Evolutionary conservation across 2,113 vertebrate species (phyloP), one percentile per base, ranked within the genome.

Genomic region (Poecilia latipinna): DNA sequence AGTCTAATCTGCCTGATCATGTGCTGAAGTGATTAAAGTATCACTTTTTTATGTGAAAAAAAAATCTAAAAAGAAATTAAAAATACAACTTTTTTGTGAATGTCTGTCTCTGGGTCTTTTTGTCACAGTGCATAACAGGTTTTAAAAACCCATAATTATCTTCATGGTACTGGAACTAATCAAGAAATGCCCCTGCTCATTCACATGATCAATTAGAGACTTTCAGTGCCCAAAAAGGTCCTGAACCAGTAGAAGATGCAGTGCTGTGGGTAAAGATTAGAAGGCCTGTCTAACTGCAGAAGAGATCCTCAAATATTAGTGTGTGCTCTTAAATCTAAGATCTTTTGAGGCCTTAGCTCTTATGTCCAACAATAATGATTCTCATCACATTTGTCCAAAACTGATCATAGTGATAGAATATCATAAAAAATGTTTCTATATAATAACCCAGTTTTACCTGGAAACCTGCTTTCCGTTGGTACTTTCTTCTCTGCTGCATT

Each of bases 401-500:
- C 70, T 32, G 39, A 31, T 10, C 11, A n/a, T 44, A n/a, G 2
- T 31, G 22, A 65, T 24, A 11, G 24, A 22, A 37, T 0, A 8
- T 19, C 13, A 8, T 15, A 37, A 1, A 65, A 26, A 3, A 68
- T 44, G 12, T 0, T 13, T 19, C 17, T 10, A 0, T 19, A 35
- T 8, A 35, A 26, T 35, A 10, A 8, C 15, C 17, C 60, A 6
- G 3, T 75, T 71, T 95, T 96, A 99, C 97, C 97, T 98, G 97
- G 93, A 98, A 98, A 94, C 96, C 94, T 95, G 95, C 94, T 95
- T 98, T 99, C 86, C 95, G 93, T 89, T 97, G 96, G 93, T 97
- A 98, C 91, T 98, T 99, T 86, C 96, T 96, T 80, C 96, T 95
- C 91, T 98, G 97, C 88, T 98, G 97, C 95, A 98, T 96, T 83